Conservation (phyloP, 1,140 invertebrate genomes). For the Chironomus tepperi region DNA sequence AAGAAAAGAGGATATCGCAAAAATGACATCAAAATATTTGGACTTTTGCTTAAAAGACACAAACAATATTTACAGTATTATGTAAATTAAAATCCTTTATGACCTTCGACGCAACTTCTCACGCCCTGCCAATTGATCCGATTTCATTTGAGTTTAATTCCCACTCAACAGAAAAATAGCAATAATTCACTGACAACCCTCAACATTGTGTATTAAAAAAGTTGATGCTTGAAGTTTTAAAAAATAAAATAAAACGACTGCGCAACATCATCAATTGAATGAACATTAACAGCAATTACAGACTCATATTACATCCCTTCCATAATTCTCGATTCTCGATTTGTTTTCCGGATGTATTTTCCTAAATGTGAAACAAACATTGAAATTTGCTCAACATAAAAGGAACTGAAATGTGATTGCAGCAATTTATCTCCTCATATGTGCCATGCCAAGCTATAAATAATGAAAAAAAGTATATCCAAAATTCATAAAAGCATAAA, state of each 20-base stretch:
- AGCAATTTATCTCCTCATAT: neutral
- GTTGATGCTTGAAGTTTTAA: neutral
- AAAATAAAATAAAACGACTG: neutral
- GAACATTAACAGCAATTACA: constrained; percentile 8
- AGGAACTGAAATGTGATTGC: neutral
- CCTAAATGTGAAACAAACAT: neutral
- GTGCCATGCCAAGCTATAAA: no score
- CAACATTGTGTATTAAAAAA: neutral
- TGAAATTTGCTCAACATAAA: neutral
- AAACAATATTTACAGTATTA: no score
- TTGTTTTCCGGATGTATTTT: constrained; percentile 12
- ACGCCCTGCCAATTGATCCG: neutral
- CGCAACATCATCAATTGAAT: constrained; percentile 2
- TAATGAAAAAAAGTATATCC: no score
- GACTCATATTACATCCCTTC: constrained; percentile 7
- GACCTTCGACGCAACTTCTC: constrained; percentile 5
- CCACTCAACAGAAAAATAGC: neutral
- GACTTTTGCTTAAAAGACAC: no score
- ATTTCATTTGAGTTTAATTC: neutral
- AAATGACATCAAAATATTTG: no score
- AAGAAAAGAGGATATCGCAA: no score
- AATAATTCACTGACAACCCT: constrained; percentile 13
- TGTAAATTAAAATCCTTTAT: neutral
- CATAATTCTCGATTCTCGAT: neutral
- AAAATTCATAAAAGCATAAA: constrained; percentile 1